Conservation (phyloP, 2,113 vertebrate genomes). For the Chaetops frenatus region DNA sequence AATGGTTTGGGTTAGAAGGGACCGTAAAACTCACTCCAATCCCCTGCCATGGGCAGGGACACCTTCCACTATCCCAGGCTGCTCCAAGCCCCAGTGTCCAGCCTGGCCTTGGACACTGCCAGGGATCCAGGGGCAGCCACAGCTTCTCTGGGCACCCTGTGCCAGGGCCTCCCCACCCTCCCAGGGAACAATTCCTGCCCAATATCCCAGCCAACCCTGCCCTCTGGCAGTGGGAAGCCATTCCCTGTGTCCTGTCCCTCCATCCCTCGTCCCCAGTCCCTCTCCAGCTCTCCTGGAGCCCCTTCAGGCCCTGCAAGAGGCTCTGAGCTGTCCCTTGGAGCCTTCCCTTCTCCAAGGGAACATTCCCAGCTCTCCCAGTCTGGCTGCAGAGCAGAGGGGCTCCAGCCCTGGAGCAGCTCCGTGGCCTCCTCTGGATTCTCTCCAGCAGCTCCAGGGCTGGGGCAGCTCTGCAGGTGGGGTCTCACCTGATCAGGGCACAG, state of each 20-base stretch:
- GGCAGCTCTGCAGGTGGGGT: neutral
- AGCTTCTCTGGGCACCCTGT: neutral
- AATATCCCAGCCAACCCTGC: accelerated
- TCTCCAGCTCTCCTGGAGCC: neutral
- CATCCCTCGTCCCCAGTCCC: neutral
- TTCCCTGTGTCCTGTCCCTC: neutral
- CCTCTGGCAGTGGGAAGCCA: neutral
- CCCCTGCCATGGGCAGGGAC: neutral
- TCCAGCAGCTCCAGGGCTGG: neutral
- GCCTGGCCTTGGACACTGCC: accelerated
- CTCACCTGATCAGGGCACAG: neutral
- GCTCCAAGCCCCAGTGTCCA: neutral
- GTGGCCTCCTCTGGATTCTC: neutral
- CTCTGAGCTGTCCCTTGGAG: neutral
- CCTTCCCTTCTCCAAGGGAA: neutral
- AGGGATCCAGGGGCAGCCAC: neutral
- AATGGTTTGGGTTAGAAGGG: neutral
- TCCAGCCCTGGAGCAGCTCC: neutral
- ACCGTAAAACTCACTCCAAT: neutral
- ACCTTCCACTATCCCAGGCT: accelerated
- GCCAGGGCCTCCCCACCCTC: neutral
- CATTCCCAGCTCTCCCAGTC: neutral
- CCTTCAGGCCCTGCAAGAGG: accelerated
- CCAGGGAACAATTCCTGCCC: accelerated
- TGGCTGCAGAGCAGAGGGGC: neutral